Evolutionary conservation across 2,113 vertebrate genomes (phyloP).

Genomic region (Gracilinanus agilis): DNA sequence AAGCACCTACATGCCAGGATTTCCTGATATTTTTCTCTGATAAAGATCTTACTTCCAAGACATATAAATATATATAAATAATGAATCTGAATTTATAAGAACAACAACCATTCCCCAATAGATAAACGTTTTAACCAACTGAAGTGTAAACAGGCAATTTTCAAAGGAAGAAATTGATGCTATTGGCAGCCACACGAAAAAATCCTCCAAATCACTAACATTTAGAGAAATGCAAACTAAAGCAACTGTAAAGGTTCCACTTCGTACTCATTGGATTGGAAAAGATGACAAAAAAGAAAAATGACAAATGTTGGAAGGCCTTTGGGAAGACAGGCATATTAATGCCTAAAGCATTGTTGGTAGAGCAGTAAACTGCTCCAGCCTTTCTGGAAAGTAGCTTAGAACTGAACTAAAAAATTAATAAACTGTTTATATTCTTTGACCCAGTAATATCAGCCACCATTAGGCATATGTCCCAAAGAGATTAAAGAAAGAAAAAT

Average conservation of each 20-base stretch:
- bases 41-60: background rate
- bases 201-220: background rate
- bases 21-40: background rate
- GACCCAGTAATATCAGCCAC: background rate
- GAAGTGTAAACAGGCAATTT: background rate
- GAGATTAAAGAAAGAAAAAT: background rate
- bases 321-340: background rate
- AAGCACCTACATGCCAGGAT: background rate
- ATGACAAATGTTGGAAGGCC: background rate
- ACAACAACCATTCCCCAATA: background rate
- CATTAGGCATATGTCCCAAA: background rate
- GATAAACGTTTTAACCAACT: background rate
- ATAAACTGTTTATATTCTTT: background rate
- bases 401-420: background rate
- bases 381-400: background rate
- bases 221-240: background rate
- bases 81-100: background rate
- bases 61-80: background rate
- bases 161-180: background rate
- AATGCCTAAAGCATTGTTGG: background rate
- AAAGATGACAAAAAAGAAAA: background rate
- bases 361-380: background rate
- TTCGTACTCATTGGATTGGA: background rate
- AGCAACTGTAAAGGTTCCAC: background rate
- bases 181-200: background rate